Evolutionary conservation across 2,113 vertebrate species (phyloP), one percentile per base, ranked within the genome.

Genomic region (Atractosteus spatula): DNA sequence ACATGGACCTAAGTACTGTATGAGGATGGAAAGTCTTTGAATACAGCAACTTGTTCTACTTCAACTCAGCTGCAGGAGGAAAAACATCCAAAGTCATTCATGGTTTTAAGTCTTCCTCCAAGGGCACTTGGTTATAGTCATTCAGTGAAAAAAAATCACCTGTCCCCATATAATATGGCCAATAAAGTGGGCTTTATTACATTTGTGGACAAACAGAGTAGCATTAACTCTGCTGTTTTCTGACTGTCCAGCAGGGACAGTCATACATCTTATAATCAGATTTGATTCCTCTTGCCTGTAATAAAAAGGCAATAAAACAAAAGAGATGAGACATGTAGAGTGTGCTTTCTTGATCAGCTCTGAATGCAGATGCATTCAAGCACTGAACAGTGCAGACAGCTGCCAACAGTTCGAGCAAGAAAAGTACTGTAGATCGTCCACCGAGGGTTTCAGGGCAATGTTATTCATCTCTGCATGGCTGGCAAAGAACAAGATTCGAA

Each of bases 51-150:
- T 85, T 74, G 79, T 79, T 72, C 71, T 72, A 71, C 79, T 85
- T 81, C 79, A 81, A 80, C 81, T 83, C 82, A 85, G 59, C 71
- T 83, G 81, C 70, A 83, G 82, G 79, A 85, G 81, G 5, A 59
- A 59, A 59, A 59, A 13, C 0, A 59, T 4, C 12, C 57, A 59
- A 8, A 59, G 57, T 59, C 57, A 59, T 59, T 5, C 3, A 8
- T 59, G 57, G 57, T 13, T 59, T 13, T 13, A 59, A 59, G 2
- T 2, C 12, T 16, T 3, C 12, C 57, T 59, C 57, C 14, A n/a
- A 59, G 12, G n/a, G 57, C 14, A 3, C 57, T 59, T 59, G 11
- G 57, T 59, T 59, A 59, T n/a, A 12, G n/a, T 14, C 57, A 13
- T 13, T 59, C 10, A 59, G 11, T 59, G 57, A 59, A 59, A 59